Base-by-base conservation (phyloP, 2,113 vertebrate genomes). In the Carlito syrichta region DNA sequence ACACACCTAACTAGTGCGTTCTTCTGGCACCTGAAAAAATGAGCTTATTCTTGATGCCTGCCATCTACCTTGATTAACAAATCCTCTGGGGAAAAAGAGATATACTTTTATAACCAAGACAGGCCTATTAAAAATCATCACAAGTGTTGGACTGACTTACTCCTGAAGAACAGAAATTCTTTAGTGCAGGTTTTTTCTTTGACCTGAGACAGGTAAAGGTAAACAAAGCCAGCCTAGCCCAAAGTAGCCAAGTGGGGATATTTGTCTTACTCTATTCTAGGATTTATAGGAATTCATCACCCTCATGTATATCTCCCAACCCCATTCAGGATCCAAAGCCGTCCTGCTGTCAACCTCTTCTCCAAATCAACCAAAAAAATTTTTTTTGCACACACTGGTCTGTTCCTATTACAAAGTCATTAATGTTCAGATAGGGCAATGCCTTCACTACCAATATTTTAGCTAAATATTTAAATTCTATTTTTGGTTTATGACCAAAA, bases 51-150 rank as follows among this genome's bases (percentile, higher is more conserved):
- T 93, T 95, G 63, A 95, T 32, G 56, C 54, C 89, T 85, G 22
- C 35, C 69, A 50, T 74, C 93, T 91, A 32, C 78, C 45, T 81
- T 93, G 89, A 94, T 94, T 96, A 95, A 83, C 77, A 84, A 13
- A 71, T 66, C 35, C 52, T 95, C 43, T 76, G 32, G 45, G 38
- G 58, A 13, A 74, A 73, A 78, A 48, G 43, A 85, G n/a, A 71
- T 56, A 22, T 56, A 52, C 48, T 91, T 94, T 88, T 84, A 73
- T 69, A 94, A 93, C 91, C 60, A 96, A 89, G 66, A 54, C 60
- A 83, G 60, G 7, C 12, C 35, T 79, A 35, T 78, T 74, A 38
- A 74, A 91, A 95, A 68, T 73, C 58, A 4, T 56, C 87, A 11
- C 45, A 25, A 83, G 78, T 56, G 69, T 32, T 85, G 68, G 60